Percentiles rank a stretch among this genome's conserved stretches.
phyloP scores from a whole-genome alignment of 1,140 invertebrate genomes.

The Yoshiicerus persimilis region DNA sequence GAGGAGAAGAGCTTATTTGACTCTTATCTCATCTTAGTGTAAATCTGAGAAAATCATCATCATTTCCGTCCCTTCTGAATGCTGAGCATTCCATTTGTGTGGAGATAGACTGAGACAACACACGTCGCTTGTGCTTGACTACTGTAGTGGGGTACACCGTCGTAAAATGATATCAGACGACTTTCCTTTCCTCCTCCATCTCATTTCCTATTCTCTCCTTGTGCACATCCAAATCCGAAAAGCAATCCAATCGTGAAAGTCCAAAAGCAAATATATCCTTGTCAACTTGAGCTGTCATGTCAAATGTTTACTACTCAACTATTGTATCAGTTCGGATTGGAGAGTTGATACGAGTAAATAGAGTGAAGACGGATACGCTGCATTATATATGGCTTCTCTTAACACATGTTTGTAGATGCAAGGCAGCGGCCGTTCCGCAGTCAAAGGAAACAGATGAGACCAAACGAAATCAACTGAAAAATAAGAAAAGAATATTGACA shows the following conservation, averaged over 20 bases:
- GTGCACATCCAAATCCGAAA: conserved; percentile 4
- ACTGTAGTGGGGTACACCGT: neutral
- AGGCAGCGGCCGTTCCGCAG: neutral
- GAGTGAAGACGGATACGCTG: neutral
- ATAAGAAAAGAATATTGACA: neutral
- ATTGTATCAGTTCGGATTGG: neutral
- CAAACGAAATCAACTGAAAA: neutral
- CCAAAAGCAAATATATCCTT: neutral
- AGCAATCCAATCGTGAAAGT: conserved; percentile 12
- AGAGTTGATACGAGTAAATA: too few relatives aligned
- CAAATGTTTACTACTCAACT: neutral
- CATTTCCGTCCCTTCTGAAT: neutral
- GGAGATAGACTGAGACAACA: neutral
- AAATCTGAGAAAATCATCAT: neutral
- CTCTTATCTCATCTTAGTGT: neutral
- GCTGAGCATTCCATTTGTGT: neutral
- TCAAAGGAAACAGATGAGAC: neutral
- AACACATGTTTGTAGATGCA: neutral
- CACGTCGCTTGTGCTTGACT: neutral
- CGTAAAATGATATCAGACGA: neutral
- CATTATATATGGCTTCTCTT: neutral
- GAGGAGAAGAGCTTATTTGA: neutral
- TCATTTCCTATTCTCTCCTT: conserved; percentile 22
- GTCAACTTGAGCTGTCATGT: conserved; percentile 21
- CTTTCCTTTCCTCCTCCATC: neutral